Evolutionary conservation across 2,888 invertebrate species (phyloP), one percentile per base, ranked within the genome.

Genomic region (Nezara viridula): DNA sequence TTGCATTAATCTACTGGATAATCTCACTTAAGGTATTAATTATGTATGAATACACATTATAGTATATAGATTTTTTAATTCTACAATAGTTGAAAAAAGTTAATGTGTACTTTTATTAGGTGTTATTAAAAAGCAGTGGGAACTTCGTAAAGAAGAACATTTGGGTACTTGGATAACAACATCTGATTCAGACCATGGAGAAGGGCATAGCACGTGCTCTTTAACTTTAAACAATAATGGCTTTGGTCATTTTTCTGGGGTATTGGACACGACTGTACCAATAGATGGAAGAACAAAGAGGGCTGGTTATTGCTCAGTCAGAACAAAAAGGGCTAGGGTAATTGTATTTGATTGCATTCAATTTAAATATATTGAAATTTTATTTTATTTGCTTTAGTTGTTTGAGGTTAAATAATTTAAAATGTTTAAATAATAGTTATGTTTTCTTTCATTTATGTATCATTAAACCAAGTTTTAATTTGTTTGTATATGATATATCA

Each of bases 281-380:
- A 96, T 96, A 92, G 98, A 98, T 94, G 98, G 98, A 4, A 93
- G 93, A 90, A 94, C 96, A 0, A 96, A 96, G 92, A 94, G 94
- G 89, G 94, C 97, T 27, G 98, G 98, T 0, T 98, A 96, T 92
- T 97, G 97, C 91, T 96, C 96, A 91, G 94, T 98, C 87, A 95
- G 95, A 90, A 96, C 97, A 0, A 93, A 95, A 77, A 94, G 95
- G 91, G 94, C 94, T 88, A 94, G 95, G 93, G 96, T 96, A 93
- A 93, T 93, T 92, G 37, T 47, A 12, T 44, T 73, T 32, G 7
- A n/a, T 32, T 66, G 14, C 32, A 32, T 32, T 32, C 16, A 32
- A 16, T 14, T 27, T 27, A 12, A 5, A 32, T 16, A 5, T 27
- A 3, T 66, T 32, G 27, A 16, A 44, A 44, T 44, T n/a, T n/a